Conservation (phyloP, 1,140 invertebrate species). For the Ruditapes philippinarum region DNA sequence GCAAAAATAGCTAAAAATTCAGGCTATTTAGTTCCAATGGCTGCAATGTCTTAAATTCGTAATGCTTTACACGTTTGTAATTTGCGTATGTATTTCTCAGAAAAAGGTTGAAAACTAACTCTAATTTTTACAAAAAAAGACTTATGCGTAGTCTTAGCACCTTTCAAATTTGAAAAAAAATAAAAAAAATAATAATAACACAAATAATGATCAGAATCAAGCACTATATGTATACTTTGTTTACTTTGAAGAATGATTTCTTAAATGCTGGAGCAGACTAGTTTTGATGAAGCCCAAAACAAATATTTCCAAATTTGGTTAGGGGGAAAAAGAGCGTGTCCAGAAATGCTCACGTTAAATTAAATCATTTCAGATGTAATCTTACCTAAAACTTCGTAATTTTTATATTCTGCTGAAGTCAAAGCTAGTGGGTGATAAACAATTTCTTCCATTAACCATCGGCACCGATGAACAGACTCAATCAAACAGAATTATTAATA, state of each 20-base stretch:
- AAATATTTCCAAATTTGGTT: slow-evolving; percentile 1
- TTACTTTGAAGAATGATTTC: not conserved
- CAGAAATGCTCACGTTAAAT: too few species aligned
- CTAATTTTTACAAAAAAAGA: slow-evolving; percentile 38
- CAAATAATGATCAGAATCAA: slow-evolving; percentile 6
- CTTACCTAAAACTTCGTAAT: too few species aligned
- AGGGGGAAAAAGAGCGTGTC: too few species aligned
- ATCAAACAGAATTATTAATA: too few species aligned
- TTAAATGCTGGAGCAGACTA: slow-evolving; percentile 40
- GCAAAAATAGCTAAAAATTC: not conserved
- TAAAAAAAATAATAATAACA: slow-evolving; percentile 12
- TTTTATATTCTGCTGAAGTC: too few species aligned
- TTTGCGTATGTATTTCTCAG: slow-evolving; percentile 1
- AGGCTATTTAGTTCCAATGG: too few species aligned
- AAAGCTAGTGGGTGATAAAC: too few species aligned
- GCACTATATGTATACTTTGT: slow-evolving; percentile 23
- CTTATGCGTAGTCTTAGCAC: slow-evolving; percentile 20
- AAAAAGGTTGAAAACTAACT: slow-evolving; percentile 4
- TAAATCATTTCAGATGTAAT: too few species aligned
- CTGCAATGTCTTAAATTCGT: too few species aligned
- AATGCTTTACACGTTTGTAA: too few species aligned
- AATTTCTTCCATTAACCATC: too few species aligned
- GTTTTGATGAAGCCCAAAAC: slow-evolving; percentile 10
- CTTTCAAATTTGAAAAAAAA: not conserved
- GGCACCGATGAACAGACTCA: too few species aligned